Evolutionary conservation across 2,797 vertebrate genomes (phyloP).

Genomic region (Fundulus diaphanus): DNA sequence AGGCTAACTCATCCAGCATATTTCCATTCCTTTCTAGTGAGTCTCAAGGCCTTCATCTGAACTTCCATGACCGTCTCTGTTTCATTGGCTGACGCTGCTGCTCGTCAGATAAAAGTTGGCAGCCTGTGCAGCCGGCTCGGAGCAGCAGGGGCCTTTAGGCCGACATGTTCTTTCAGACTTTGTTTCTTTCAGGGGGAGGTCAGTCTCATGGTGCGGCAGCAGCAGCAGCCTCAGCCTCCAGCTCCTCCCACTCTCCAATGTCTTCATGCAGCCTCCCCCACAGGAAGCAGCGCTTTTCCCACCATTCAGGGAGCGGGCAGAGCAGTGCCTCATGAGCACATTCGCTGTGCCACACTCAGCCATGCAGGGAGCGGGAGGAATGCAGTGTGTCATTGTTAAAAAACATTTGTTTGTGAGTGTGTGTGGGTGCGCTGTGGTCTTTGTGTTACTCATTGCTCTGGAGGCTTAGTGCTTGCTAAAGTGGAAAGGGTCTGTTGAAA

Average conservation of each 20-base stretch:
- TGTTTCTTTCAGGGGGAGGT: conserved; percentile 18
- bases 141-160: conserved; percentile 26
- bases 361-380: conserved; percentile 51
- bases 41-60: conserved; percentile 15
- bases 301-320: conserved; percentile 43
- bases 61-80: conserved; percentile 10
- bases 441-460: conserved; percentile 25
- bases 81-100: conserved; percentile 50
- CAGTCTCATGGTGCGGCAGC: conserved; percentile 31
- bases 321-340: conserved; percentile 56
- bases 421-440: conserved; percentile 10
- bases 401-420: conserved; percentile 9
- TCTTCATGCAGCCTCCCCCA: conserved; percentile 58
- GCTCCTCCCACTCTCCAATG: conserved; percentile 28
- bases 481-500: not conserved
- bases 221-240: not conserved
- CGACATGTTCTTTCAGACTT: conserved; percentile 28
- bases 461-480: not conserved
- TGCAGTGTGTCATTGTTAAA: conserved; percentile 47
- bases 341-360: conserved; percentile 47
- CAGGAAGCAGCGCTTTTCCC: conserved; percentile 66
- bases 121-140: not conserved
- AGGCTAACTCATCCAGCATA: conserved; percentile 32
- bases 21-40: conserved; percentile 46
- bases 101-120: conserved; percentile 29